Conservation (phyloP, 1,140 invertebrate genomes). For the Zaprionus africanus region DNA sequence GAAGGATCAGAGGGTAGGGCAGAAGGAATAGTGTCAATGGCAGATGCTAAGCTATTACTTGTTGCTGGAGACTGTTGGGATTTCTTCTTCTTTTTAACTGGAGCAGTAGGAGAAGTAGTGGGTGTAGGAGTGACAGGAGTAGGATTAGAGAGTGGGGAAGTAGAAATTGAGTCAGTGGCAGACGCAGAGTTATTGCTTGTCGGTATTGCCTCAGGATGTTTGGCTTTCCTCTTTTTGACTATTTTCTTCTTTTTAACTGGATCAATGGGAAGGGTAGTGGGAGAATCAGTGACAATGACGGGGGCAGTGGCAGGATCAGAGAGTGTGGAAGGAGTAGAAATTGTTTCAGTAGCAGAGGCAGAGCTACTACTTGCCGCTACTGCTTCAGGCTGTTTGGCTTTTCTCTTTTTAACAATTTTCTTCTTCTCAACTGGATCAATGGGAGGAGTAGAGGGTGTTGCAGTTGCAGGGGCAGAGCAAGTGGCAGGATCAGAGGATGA, state of each 20-base stretch:
- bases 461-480: background rate
- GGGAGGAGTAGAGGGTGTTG: background rate
- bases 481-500: slow-evolving; percentile 1
- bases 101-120: background rate
- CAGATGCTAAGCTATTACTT: background rate
- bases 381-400: background rate
- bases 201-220: background rate
- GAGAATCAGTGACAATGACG: no score
- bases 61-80: background rate
- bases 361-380: background rate
- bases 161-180: background rate
- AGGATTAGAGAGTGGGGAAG: background rate
- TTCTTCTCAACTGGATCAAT: background rate
- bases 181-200: background rate
- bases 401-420: background rate
- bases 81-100: background rate
- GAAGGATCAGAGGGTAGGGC: background rate
- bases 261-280: background rate
- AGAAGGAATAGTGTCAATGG: background rate
- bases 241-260: background rate
- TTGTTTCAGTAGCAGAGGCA: background rate
- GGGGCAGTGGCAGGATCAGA: slow-evolving; percentile 5
- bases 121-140: background rate
- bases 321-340: background rate
- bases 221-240: background rate